A percentile compares a stretch with the other conserved stretches of the same genome.
These are phyloP conservation scores for Dinothrombium tinctorium DNA, from an alignment of 1,140 invertebrate genomes.

Conservation along the genomic window DNA sequence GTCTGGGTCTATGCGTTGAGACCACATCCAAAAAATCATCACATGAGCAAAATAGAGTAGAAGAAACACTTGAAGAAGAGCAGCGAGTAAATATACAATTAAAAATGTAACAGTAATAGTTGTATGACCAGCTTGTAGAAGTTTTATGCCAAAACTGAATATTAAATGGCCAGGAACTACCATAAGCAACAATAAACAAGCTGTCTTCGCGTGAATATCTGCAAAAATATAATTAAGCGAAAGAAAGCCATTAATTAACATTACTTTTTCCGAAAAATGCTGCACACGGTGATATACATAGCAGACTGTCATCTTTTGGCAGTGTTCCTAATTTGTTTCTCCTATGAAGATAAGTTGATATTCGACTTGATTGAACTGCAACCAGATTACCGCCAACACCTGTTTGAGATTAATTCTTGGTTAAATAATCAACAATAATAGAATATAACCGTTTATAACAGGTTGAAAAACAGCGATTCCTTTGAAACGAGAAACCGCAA, in stretches of 20 bases:
- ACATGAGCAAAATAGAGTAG: slow-evolving; percentile 26
- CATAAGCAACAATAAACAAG: slow-evolving; percentile 50
- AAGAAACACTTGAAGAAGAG: slow-evolving; percentile 13
- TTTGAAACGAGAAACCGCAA: slow-evolving; percentile 18
- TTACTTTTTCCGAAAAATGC: background rate
- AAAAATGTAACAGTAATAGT: slow-evolving; percentile 24
- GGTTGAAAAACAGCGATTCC: slow-evolving; percentile 24
- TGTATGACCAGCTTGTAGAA: slow-evolving; percentile 28
- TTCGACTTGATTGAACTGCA: slow-evolving; percentile 66
- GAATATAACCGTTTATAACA: slow-evolving; percentile 22
- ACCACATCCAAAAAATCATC: slow-evolving; percentile 27
- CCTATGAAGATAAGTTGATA: slow-evolving; percentile 63
- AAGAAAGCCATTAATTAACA: background rate
- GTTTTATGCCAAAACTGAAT: slow-evolving; percentile 66
- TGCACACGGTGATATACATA: background rate
- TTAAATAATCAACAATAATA: too few species aligned
- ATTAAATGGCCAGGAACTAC: slow-evolving; percentile 78
- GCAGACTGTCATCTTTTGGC: background rate
- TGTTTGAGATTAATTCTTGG: too few species aligned
- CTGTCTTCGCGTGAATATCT: slow-evolving; percentile 30
- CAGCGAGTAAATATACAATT: slow-evolving; percentile 19
- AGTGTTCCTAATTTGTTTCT: slow-evolving; percentile 15
- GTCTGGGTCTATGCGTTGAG: slow-evolving; percentile 32
- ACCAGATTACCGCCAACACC: slow-evolving; percentile 18
- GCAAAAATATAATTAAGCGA: background rate